Base-by-base conservation (phyloP, 2,113 vertebrate genomes). In the Myotis davidii region DNA sequence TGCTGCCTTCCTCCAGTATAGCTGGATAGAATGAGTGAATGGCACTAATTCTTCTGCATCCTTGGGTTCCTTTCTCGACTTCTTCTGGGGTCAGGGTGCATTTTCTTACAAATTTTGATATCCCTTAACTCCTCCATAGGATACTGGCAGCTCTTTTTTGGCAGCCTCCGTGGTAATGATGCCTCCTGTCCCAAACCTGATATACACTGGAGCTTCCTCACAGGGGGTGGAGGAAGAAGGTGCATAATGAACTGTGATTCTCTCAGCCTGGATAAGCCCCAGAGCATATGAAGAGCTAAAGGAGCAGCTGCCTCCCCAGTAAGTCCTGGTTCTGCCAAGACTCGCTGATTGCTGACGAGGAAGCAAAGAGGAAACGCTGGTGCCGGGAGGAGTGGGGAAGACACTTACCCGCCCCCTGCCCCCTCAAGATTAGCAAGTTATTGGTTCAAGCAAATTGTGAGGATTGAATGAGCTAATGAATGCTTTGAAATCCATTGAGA, bases 201-300 rank as follows among this genome's bases (percentile, higher is more conserved):
- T 96, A 76, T 87, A 95, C 45, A 61, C 32, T 92, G 95, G 64
- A 85, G 65, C 82, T 94, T 94, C 79, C 64, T 95, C 52, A 23
- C 48, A 86, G 92, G 65, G 79, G 94, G 85, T 84, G 65, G 89
- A 97, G 29, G 84, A 95, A 91, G 94, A 96, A 96, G 95, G 95
- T 95, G 79, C 94, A 93, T 96, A 95, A 98, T 96, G 97, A 97
- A 93, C 96, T 97, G 96, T 96, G 96, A 95, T 96, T 96, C 90
- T 92, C 93, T 97, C 96, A 97, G 88, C 89, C 79, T 91, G 48
- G 96, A 97, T 95, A 93, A 97, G 94, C 93, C 96, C 89, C 81
- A 97, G 97, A 97, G 96, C 91, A 65, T 94, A 77, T 67, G 89
- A 95, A 96, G 96, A 97, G 42, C 86, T 81, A 56, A 90, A 88